Evolutionary conservation across 2,113 vertebrate genomes (phyloP).

Genomic region (Rattus rattus): DNA sequence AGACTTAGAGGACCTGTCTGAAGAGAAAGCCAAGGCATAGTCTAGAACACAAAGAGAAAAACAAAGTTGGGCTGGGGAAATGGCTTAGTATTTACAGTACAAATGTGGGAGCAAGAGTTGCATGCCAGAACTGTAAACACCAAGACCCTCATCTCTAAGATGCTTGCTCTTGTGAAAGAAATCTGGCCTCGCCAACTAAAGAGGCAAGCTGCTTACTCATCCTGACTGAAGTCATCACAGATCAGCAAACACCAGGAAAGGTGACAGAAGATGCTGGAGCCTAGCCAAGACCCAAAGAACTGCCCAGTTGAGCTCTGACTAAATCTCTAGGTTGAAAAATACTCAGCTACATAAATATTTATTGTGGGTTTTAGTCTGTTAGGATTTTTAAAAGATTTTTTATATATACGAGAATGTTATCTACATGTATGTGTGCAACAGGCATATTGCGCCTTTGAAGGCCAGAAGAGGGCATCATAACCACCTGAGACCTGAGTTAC

Average conservation of each 20-base stretch:
- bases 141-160: not conserved
- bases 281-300: not conserved
- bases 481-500: not conserved
- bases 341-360: not conserved
- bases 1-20: not conserved
- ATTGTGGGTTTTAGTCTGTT: not conserved
- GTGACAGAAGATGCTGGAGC: not conserved
- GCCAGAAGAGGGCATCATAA: not conserved
- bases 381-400: not conserved
- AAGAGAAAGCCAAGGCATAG: not conserved
- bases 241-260: not conserved
- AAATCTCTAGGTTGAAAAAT: not conserved
- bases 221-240: accelerated
- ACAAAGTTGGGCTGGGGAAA: not conserved
- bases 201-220: too few species aligned
- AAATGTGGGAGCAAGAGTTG: not conserved
- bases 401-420: not conserved
- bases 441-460: not conserved
- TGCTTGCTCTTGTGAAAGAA: not conserved
- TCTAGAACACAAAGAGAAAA: not conserved
- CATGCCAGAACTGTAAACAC: not conserved
- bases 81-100: not conserved
- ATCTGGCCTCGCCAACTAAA: not conserved
- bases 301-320: not conserved
- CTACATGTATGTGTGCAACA: not conserved